Percentiles rank a stretch among this genome's conserved stretches.
phyloP scores from a whole-genome alignment of 23 tunicate species.

The Oikopleura vanhoeffeni region DNA sequence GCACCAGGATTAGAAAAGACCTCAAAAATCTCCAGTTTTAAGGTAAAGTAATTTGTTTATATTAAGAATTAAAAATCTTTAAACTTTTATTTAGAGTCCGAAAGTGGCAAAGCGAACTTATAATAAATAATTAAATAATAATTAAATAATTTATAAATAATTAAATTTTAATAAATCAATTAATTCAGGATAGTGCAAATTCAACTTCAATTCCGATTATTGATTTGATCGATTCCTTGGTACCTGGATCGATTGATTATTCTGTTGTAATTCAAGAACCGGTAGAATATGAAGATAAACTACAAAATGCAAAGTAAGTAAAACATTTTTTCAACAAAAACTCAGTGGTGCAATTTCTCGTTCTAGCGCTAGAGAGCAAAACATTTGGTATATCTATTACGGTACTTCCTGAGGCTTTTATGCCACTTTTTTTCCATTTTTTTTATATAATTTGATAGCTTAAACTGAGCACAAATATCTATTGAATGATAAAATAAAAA shows the following conservation, averaged over 20 bases:
- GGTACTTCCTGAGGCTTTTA: too few species aligned
- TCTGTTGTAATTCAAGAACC: slow-evolving; percentile 29
- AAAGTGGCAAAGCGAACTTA: neutral
- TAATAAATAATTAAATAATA: neutral
- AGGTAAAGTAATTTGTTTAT: slow-evolving; percentile 40
- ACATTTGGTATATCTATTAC: too few species aligned
- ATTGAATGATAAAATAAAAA: too few species aligned
- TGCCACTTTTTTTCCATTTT: too few species aligned
- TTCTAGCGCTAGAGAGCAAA: too few species aligned
- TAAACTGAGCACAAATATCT: too few species aligned
- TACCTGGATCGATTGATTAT: slow-evolving; percentile 52
- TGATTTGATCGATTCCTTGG: slow-evolving; percentile 65
- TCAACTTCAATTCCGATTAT: slow-evolving; percentile 37
- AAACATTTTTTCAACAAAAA: too few species aligned
- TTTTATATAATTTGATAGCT: too few species aligned
- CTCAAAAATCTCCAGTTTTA: slow-evolving; percentile 31
- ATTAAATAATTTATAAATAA: neutral
- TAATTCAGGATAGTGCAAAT: slow-evolving; percentile 29
- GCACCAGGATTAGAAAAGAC: too few species aligned
- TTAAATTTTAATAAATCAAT: neutral
- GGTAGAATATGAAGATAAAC: slow-evolving; percentile 32
- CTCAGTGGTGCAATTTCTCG: too few species aligned
- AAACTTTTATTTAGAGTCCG: too few species aligned
- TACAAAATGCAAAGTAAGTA: slow-evolving; percentile 72
- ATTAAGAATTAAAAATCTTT: too few species aligned